Evolutionary conservation across 2,888 invertebrate genomes (phyloP).

Genomic region (Stenotaenia linearis): DNA sequence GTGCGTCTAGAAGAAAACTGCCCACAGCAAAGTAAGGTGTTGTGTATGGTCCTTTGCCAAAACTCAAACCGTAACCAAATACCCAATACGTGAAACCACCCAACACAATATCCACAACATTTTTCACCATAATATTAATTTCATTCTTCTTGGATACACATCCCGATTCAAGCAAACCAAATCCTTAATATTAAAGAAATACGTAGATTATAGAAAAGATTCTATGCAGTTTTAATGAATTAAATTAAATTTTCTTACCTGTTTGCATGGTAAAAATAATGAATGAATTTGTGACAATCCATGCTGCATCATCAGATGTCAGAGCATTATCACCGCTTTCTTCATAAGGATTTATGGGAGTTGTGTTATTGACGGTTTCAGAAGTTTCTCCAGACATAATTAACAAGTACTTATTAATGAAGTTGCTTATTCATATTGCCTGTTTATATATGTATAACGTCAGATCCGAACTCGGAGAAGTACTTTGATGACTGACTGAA

Average conservation of each 20-base stretch:
- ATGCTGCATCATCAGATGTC: slow-evolving; percentile 43
- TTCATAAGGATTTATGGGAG: not conserved
- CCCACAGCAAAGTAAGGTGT: slow-evolving; percentile 48
- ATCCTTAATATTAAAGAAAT: slow-evolving; percentile 57
- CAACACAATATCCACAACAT: slow-evolving; percentile 83
- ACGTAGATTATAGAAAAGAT: no score
- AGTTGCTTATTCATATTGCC: no score
- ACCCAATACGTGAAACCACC: slow-evolving; percentile 92
- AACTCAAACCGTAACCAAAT: slow-evolving; percentile 53
- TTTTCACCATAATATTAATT: slow-evolving; percentile 97
- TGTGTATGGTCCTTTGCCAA: slow-evolving; percentile 43
- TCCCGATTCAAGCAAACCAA: slow-evolving; percentile 89
- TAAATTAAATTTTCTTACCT: slow-evolving; percentile 38
- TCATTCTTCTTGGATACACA: slow-evolving; percentile 89
- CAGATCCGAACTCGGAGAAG: not conserved
- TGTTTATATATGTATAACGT: no score
- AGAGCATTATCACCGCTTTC: not conserved
- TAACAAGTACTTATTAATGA: not conserved
- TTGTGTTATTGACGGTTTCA: not conserved
- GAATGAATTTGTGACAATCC: slow-evolving; percentile 44
- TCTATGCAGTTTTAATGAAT: no score
- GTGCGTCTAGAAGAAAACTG: slow-evolving; percentile 47
- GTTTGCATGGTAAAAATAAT: slow-evolving; percentile 48
- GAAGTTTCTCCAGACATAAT: not conserved
- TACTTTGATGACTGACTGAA: not conserved